Base-by-base conservation (phyloP, 2,888 invertebrate genomes). In the Cantharis flavilabris region DNA sequence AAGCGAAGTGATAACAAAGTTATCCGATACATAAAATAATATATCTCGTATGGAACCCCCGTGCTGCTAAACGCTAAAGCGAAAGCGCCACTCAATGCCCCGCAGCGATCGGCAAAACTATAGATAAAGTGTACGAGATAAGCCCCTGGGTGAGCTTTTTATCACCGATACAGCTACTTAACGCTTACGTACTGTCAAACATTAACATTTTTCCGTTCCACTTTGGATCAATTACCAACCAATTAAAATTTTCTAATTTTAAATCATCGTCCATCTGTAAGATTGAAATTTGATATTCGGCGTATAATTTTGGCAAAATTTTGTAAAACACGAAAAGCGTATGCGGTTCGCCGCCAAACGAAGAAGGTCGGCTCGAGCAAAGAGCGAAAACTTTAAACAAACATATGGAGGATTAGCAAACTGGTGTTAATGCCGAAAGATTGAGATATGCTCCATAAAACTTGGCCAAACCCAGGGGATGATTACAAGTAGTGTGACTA, bases 71-170 rank as follows among this genome's bases (percentile, higher is more conserved):
- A 77, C 71, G 81, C n/a, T 67, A 77, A 73, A 77, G 83, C 83
- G 81, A 79, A 82, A 82, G 79, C 82, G 80, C 82, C 83, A 85
- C 85, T 85, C 80, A 81, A 81, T 82, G 77, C 81, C 84, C 84
- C 81, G 83, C 80, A 70, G 82, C 23, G 82, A 80, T 80, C 70
- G 71, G 76, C 72, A 79, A 80, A 78, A 76, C 78, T 76, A 74
- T 78, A 78, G 78, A 78, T 78, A 78, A 76, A 76, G 76, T 80
- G 80, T 82, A 81, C 80, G 80, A 82, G 79, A 81, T 82, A 81
- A 84, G 80, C 77, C 79, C 80, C 65, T 72, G 16, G 49, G 20
- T 71, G 74, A 64, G 77, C 71, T 69, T 77, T 77, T 75, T 63
- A 20, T 49, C 69, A 77, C 75, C 69, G 74, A 77, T 77, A 77